Evolutionary conservation across 2,888 invertebrate genomes (phyloP).

Genomic region (Lycia hirtaria): DNA sequence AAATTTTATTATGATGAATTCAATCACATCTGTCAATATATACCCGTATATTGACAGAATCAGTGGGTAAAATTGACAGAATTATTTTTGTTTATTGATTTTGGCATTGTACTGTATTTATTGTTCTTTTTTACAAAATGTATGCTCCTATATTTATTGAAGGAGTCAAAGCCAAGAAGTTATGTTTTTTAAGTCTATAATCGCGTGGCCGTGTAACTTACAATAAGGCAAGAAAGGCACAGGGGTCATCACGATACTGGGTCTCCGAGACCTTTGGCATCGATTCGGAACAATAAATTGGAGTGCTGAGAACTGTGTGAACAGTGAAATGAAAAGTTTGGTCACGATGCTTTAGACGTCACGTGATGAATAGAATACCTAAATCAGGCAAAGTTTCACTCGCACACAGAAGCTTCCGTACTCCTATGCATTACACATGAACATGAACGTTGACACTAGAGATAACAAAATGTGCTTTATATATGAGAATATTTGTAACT

Average conservation of each 20-base stretch:
- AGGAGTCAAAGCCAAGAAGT: background rate
- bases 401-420: too few species aligned
- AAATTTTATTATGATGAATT: too few species aligned
- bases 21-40: too few species aligned
- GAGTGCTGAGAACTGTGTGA: background rate
- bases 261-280: conserved; percentile 19
- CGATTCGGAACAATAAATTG: conserved; percentile 9
- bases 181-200: background rate
- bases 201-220: background rate
- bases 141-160: background rate
- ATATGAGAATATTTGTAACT: too few species aligned
- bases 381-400: too few species aligned
- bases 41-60: too few species aligned
- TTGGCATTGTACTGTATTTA: background rate
- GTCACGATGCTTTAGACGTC: background rate
- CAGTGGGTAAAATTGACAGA: too few species aligned
- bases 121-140: background rate
- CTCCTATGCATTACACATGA: too few species aligned
- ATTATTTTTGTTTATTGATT: background rate
- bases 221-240: background rate
- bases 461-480: too few species aligned
- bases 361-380: too few species aligned
- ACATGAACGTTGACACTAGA: too few species aligned
- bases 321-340: background rate
- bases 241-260: conserved; percentile 13